These are phyloP conservation scores for Watsonalla cultraria DNA, from an alignment of 2,888 invertebrate species.

Conservation along the genomic window DNA sequence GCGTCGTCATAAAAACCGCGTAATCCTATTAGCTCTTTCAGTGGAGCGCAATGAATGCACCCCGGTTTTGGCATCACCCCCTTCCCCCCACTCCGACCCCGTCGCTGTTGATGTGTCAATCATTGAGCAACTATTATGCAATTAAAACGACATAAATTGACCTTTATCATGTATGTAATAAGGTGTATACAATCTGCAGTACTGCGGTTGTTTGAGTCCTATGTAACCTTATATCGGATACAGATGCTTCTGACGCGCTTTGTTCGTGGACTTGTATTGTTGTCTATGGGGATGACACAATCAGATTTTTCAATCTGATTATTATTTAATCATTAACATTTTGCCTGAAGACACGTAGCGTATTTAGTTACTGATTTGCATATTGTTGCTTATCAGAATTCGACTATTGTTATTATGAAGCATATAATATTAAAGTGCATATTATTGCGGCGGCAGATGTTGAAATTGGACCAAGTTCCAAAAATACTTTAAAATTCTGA, in stretches of 20 bases:
- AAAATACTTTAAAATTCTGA: too few relatives aligned
- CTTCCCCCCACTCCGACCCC: slow-evolving; percentile 21
- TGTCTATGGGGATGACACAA: slow-evolving; percentile 8
- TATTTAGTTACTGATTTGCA: neutral
- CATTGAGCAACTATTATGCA: slow-evolving; percentile 14
- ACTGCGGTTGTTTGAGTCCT: neutral
- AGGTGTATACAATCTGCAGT: slow-evolving; percentile 4
- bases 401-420: too few relatives aligned
- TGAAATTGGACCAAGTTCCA: too few relatives aligned
- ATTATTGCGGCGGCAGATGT: too few relatives aligned
- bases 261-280: slow-evolving; percentile 17
- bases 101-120: slow-evolving; percentile 34
- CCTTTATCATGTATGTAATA: slow-evolving; percentile 6
- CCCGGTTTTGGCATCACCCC: slow-evolving; percentile 12
- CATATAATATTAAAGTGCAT: too few relatives aligned
- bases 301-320: slow-evolving; percentile 4
- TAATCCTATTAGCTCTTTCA: slow-evolving; percentile 25
- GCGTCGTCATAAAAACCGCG: slow-evolving; percentile 15
- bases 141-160: slow-evolving; percentile 6
- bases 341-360: neutral
- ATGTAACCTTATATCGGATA: slow-evolving; percentile 34
- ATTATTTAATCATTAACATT: slow-evolving; percentile 1
- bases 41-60: slow-evolving; percentile 24
- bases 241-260: slow-evolving; percentile 31
- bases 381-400: too few relatives aligned